Percentiles rank a stretch among this genome's conserved stretches.
phyloP scores from a whole-genome alignment of 2,888 invertebrate genomes.

The Leucophenga montana region DNA sequence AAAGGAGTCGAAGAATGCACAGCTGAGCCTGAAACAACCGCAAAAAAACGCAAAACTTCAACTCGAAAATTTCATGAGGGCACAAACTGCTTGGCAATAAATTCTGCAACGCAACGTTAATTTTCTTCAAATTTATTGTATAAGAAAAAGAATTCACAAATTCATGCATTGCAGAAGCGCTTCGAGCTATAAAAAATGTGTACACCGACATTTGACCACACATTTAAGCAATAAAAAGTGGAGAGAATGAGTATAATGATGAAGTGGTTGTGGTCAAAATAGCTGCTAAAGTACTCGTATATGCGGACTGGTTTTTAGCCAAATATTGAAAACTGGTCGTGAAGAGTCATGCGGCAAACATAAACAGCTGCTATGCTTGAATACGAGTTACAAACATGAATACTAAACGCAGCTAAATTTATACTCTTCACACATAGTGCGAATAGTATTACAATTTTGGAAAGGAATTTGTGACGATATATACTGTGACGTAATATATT shows the following conservation, averaged over 20 bases:
- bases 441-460: too few relatives aligned
- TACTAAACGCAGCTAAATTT: neutral
- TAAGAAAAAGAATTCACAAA: too few relatives aligned
- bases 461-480: too few relatives aligned
- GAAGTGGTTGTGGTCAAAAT: slow-evolving; percentile 29
- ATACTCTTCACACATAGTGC: too few relatives aligned
- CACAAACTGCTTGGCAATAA: too few relatives aligned
- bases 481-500: too few relatives aligned
- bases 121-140: too few relatives aligned
- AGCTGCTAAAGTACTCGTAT: slow-evolving; percentile 35
- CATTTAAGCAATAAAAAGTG: slow-evolving; percentile 37
- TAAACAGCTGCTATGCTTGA: slow-evolving; percentile 46
- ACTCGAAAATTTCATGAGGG: too few relatives aligned
- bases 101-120: too few relatives aligned
- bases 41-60: too few relatives aligned
- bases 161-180: slow-evolving; percentile 31
- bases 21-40: neutral
- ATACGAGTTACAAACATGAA: slow-evolving; percentile 30
- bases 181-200: slow-evolving; percentile 37
- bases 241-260: slow-evolving; percentile 7
- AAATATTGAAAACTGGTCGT: slow-evolving; percentile 49
- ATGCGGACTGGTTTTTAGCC: slow-evolving; percentile 59
- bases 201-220: slow-evolving; percentile 61
- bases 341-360: slow-evolving; percentile 39
- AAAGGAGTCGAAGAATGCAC: neutral